Base-by-base conservation (phyloP, 64 coral and sea anemone species). In the Astreopora myriophthalma region DNA sequence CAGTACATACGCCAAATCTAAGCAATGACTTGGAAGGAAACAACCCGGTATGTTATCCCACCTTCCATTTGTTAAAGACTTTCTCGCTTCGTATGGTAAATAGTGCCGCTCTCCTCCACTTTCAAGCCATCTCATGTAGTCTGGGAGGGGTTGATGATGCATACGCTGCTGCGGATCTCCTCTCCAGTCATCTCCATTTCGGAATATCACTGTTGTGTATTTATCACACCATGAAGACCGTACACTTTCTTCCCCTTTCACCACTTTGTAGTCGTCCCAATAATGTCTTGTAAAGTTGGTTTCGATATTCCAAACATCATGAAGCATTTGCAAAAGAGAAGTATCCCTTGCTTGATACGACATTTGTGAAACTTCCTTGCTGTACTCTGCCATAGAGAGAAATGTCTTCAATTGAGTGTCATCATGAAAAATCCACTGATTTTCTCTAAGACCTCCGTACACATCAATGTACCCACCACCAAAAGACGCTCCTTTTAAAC, bases 401-500 rank as follows among this genome's bases (percentile, higher is more conserved):
- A 44, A 44, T 44, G 40, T 44, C 11, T 44, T 44, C 40, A 44
- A 44, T 44, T 44, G 6, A 44, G 40, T 44, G n/a, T 85, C 48
- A 17, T 92, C 89, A 32, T 84, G 9, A n/a, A 92, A 92, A 85
- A 92, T 63, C 63, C 78, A 85, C 28, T 92, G 79, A 1, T 91
- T 24, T 73, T 81, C 64, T 74, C 68, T 48, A 1, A 62, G 64
- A 20, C 89, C 89, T 27, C 65, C 22, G 62, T 70, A 55, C 13
- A 69, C 48, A n/a, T 39, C 39, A 31, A 91, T 38, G 40, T 34
- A 40, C 71, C 51, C 14, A 48, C 78, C 8, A 8, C 89, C 89
- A 84, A 84, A 91, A 22, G 22, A 42, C 20, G 78, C 77, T 1
- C 63, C 7, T 68, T 40, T 61, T 6, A 84, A 12, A 33, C 89